Base-by-base conservation (phyloP, 2,888 invertebrate species). In the Podotricha telesiphe region DNA sequence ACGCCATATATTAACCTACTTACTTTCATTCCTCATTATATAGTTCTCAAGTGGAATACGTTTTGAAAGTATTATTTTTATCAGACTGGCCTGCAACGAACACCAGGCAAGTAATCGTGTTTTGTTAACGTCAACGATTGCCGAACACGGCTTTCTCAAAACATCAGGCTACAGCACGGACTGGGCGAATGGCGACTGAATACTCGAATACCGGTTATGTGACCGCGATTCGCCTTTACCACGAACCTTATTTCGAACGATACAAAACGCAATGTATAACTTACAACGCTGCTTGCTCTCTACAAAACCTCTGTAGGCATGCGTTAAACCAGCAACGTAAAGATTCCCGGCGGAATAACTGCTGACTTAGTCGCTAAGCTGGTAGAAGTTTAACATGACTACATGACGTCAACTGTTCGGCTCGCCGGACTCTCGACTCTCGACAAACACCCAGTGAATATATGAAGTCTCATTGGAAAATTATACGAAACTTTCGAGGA, bases 151-250 rank as follows among this genome's bases (percentile, higher is more conserved):
- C 92, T 91, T 91, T 91, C 91, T 91, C 89, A 89, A 89, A 92
- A 91, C 89, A 90, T 88, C 82, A 84, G 78, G 80, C 83, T 72
- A 69, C 67, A 69, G 70, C 77, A 76, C 82, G 84, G 86, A 86
- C 86, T 82, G 84, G 84, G 85, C 86, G 84, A 88, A 83, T 84
- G 84, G 86, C 85, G 84, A 85, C 85, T 83, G 80, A 73, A 85
- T 86, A 86, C 86, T 88, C 86, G 85, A 89, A 92, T 93, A 92
- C 92, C 92, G 91, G 92, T 93, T 93, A 91, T 91, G 88, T 90
- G 91, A 91, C 92, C 91, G 91, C 91, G 90, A 90, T 91, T 89
- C 85, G 83, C 88, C 88, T 83, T 82, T 82, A 86, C 84, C 82
- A 74, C 77, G 80, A 76, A 79, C 77, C 80, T 79, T 76, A 80